Conservation (phyloP, 2,113 vertebrate genomes). For the Mixornis gularis region DNA sequence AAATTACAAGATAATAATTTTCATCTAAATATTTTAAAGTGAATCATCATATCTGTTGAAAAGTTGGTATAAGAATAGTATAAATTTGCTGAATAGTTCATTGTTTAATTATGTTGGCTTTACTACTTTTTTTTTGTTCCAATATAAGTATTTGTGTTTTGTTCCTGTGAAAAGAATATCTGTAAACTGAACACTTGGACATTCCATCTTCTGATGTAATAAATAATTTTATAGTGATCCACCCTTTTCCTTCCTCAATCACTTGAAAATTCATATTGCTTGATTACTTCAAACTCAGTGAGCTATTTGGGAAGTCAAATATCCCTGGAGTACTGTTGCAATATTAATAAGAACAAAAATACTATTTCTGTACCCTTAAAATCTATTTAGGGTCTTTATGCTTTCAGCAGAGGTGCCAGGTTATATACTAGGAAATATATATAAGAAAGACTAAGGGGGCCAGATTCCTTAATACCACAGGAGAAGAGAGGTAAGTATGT, state of each 20-base stretch:
- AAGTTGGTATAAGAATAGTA: background rate
- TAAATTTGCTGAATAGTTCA: background rate
- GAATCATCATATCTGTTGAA: background rate
- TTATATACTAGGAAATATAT: background rate
- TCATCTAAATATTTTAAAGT: background rate
- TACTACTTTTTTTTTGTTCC: background rate
- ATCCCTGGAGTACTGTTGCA: background rate
- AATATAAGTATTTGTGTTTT: background rate
- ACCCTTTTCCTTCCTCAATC: background rate
- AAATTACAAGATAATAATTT: background rate
- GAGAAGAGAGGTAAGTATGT: background rate
- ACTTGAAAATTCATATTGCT: background rate
- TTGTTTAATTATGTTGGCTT: background rate
- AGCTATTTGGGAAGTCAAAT: background rate
- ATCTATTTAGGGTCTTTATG: background rate
- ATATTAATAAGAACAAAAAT: background rate
- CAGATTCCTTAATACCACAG: background rate
- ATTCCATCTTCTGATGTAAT: background rate
- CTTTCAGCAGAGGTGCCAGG: background rate
- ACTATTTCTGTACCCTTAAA: background rate
- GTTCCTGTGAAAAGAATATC: background rate
- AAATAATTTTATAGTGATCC: background rate
- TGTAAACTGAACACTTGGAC: background rate
- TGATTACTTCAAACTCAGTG: background rate
- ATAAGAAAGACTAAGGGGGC: background rate